These are phyloP conservation scores for Mylabris sibirica DNA, from an alignment of 2,888 invertebrate species.

Conservation along the genomic window DNA sequence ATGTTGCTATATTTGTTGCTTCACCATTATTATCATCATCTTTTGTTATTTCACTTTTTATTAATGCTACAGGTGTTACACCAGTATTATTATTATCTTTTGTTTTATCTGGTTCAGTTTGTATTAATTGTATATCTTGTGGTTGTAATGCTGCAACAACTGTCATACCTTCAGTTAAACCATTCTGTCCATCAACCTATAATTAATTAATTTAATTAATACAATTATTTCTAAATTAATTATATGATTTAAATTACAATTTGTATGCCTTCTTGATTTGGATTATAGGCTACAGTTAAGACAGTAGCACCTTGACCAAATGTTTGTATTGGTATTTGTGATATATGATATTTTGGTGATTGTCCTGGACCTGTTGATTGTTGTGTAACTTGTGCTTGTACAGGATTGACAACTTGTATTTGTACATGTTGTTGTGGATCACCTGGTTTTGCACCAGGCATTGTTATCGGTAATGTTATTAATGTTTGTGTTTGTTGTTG, in stretches of 20 bases:
- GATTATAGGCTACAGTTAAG: slow-evolving; percentile 77
- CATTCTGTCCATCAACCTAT: slow-evolving; percentile 61
- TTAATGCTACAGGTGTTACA: slow-evolving; percentile 63
- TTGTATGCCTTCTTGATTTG: slow-evolving; percentile 66
- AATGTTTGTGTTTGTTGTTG: slow-evolving; percentile 67
- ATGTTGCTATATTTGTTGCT: neutral
- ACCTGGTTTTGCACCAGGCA: slow-evolving; percentile 77
- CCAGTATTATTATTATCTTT: slow-evolving; percentile 59
- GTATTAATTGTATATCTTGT: slow-evolving; percentile 73
- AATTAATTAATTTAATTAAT: slow-evolving; percentile 18
- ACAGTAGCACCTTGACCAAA: slow-evolving; percentile 78
- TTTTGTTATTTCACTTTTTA: slow-evolving; percentile 58
- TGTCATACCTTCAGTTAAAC: slow-evolving; percentile 70
- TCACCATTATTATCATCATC: slow-evolving; percentile 36
- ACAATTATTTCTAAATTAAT: neutral
- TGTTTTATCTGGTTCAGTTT: slow-evolving; percentile 51
- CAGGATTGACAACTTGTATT: slow-evolving; percentile 67
- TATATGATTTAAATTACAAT: too few species aligned
- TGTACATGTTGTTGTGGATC: slow-evolving; percentile 82
- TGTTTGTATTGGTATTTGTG: slow-evolving; percentile 77
- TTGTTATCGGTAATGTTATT: slow-evolving; percentile 80
- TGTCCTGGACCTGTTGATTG: slow-evolving; percentile 58
- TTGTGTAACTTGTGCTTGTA: slow-evolving; percentile 52
- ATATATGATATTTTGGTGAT: slow-evolving; percentile 77
- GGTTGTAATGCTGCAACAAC: slow-evolving; percentile 73